These are phyloP conservation scores for Synanthedon formicaeformis DNA, from an alignment of 2,888 invertebrate species.

Conservation along the genomic window DNA sequence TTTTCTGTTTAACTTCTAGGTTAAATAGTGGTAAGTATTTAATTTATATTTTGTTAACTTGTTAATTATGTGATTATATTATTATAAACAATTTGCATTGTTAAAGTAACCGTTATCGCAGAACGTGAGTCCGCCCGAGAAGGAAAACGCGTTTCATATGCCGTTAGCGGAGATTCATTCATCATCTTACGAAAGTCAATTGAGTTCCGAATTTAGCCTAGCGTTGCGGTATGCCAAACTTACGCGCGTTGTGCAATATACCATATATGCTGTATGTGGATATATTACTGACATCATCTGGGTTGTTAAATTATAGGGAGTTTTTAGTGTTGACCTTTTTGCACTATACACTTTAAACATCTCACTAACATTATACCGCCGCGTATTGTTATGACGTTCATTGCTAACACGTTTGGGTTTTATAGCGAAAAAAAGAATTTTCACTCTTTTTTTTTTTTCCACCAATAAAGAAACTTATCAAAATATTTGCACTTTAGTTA, in stretches of 20 bases:
- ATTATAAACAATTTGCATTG: not conserved
- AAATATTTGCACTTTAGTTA: too few relatives aligned
- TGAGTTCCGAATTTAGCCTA: conserved; percentile 53
- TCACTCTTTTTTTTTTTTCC: not conserved
- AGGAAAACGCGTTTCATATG: conserved; percentile 12
- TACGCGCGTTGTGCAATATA: conserved; percentile 22
- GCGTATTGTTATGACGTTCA: not conserved
- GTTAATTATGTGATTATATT: not conserved
- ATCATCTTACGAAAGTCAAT: conserved; percentile 54
- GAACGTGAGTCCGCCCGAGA: not conserved
- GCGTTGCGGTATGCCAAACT: conserved; percentile 34
- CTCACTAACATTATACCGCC: not conserved
- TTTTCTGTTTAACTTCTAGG: too few relatives aligned
- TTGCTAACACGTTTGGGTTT: not conserved
- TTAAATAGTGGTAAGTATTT: too few relatives aligned
- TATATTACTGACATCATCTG: conserved; percentile 5
- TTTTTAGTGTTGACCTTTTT: conserved; percentile 5
- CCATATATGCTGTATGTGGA: not conserved
- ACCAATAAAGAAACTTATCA: not conserved
- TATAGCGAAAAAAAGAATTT: not conserved
- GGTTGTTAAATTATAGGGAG: conserved; percentile 7
- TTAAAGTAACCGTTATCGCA: too few relatives aligned
- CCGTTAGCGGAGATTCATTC: conserved; percentile 39
- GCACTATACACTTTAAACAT: not conserved
- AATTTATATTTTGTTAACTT: too few relatives aligned